phyloP scores from a whole-genome alignment of 1,140 invertebrate genomes.

The Lepidurus arcticus region DNA sequence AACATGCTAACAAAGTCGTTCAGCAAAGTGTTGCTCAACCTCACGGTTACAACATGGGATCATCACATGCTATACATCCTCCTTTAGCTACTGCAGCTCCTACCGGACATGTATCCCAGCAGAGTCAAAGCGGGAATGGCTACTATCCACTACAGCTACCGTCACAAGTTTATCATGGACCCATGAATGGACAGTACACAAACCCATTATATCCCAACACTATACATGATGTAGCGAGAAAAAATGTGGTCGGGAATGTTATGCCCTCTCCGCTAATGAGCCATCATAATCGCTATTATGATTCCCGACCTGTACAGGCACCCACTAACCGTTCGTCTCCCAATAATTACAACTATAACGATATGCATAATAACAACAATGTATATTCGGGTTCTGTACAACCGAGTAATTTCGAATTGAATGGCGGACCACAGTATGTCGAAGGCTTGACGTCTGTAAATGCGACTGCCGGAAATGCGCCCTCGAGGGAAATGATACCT shows the following conservation, averaged over 20 bases:
- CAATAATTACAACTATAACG: conserved; percentile 33
- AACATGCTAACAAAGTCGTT: conserved; percentile 22
- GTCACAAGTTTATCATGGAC: neutral
- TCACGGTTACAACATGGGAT: conserved; percentile 17
- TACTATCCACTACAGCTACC: conserved; percentile 19
- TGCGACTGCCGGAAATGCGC: conserved; percentile 7
- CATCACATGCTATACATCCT: conserved; percentile 12
- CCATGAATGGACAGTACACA: neutral
- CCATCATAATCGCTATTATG: neutral
- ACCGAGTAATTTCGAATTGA: conserved; percentile 36
- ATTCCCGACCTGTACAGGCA: conserved; percentile 23
- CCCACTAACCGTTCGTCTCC: conserved; percentile 33
- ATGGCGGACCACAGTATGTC: conserved; percentile 25
- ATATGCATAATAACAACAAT: neutral
- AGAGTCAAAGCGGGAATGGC: conserved; percentile 16
- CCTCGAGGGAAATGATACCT: conserved; percentile 42
- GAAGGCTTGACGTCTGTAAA: conserved; percentile 31
- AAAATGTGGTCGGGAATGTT: neutral
- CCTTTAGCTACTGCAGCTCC: conserved; percentile 14
- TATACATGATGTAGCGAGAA: neutral
- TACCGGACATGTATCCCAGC: conserved; percentile 26
- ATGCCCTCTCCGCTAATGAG: neutral
- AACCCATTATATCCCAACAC: neutral
- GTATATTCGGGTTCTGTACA: conserved; percentile 29
- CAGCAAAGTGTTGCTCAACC: conserved; percentile 20